Conservation (phyloP, 2,113 vertebrate genomes). For the Onychostruthus taczanowskii region DNA sequence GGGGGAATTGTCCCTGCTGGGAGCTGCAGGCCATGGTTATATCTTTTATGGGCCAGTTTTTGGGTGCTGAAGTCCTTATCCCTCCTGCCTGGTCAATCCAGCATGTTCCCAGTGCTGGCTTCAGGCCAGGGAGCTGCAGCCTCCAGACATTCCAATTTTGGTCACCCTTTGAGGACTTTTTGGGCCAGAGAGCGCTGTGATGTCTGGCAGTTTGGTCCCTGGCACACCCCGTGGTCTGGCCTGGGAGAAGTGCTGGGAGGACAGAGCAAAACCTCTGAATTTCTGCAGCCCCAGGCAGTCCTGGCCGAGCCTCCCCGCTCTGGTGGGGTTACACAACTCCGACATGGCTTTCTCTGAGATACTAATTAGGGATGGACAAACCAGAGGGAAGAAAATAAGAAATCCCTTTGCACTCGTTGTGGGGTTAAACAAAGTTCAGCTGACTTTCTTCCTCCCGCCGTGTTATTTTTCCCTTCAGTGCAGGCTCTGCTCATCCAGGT, state of each 20-base stretch:
- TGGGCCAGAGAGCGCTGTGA: background rate
- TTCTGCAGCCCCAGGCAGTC: background rate
- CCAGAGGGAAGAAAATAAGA: conserved; percentile 45
- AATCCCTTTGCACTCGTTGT: conserved; percentile 34
- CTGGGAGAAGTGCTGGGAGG: background rate
- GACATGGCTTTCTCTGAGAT: conserved; percentile 20
- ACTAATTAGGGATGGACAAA: conserved; percentile 61
- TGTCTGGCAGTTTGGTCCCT: background rate
- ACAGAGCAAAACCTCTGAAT: background rate
- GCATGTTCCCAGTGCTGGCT: background rate
- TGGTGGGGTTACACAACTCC: background rate
- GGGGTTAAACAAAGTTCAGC: conserved; percentile 48
- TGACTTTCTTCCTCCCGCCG: background rate
- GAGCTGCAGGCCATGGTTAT: rapidly evolving
- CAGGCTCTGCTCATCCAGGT: background rate
- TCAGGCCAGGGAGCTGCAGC: background rate
- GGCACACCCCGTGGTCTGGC: background rate
- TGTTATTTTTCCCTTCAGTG: background rate
- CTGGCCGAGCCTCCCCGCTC: background rate
- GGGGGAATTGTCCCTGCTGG: background rate
- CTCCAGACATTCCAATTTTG: background rate
- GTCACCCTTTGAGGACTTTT: background rate
- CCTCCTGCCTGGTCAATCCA: background rate
- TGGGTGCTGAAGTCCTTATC: background rate
- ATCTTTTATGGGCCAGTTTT: background rate